Evolutionary conservation across 1,140 invertebrate species (phyloP).

Genomic region (Rhopalosiphum maidis): DNA sequence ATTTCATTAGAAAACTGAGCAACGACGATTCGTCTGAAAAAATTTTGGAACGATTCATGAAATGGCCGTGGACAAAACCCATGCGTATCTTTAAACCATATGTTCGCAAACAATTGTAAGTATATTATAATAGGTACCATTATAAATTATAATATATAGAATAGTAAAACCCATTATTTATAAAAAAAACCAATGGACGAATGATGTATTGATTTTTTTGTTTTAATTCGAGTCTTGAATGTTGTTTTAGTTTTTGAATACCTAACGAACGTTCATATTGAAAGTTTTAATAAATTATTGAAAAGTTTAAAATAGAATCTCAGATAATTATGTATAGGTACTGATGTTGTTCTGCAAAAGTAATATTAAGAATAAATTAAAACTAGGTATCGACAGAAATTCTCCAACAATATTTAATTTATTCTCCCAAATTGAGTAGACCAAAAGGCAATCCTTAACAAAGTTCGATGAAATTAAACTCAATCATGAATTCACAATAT

Average conservation of each 20-base stretch:
- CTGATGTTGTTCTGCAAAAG: neutral
- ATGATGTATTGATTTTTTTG: neutral
- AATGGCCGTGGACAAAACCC: constrained; percentile 21
- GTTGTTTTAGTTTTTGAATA: no score
- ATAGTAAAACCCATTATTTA: neutral
- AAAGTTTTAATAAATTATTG: neutral
- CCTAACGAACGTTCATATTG: neutral
- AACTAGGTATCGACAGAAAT: neutral
- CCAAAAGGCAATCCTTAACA: no score
- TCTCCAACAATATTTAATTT: neutral
- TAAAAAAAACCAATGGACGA: neutral
- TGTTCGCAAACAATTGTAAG: constrained; percentile 43
- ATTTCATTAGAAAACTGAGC: constrained; percentile 36
- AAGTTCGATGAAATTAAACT: no score
- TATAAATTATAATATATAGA: neutral
- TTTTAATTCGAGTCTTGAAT: no score
- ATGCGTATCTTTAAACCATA: constrained; percentile 38
- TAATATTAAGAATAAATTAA: neutral
- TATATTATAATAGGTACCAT: neutral
- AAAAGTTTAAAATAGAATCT: neutral
- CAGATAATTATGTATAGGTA: neutral
- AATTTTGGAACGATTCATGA: constrained; percentile 34
- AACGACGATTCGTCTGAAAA: constrained; percentile 38
- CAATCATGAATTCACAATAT: no score
- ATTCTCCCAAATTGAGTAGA: no score